Evolutionary conservation across 2,797 vertebrate species (phyloP).

Genomic region (Chaenodraco wilsoni): DNA sequence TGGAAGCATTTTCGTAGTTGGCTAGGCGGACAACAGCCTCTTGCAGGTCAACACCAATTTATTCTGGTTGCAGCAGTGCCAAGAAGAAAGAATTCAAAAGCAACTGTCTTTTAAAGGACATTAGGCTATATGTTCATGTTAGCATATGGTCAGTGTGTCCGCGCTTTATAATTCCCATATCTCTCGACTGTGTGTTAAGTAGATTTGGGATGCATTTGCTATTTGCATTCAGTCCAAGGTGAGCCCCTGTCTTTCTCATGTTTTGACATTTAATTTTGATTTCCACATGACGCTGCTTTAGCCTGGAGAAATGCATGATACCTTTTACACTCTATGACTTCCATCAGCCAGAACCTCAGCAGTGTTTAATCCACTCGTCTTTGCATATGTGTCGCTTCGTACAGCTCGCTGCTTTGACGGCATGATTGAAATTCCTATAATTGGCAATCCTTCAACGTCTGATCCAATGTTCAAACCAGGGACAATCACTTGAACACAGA

Average conservation of each 20-base stretch:
- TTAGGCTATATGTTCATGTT: conserved; percentile 64
- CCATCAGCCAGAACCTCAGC: conserved; percentile 36
- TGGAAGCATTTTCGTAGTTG: conserved; percentile 45
- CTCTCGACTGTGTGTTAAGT: conserved; percentile 52
- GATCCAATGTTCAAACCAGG: conserved; percentile 39
- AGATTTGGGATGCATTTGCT: conserved; percentile 58
- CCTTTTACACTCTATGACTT: conserved; percentile 19
- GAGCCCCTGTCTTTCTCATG: conserved; percentile 44
- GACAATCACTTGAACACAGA: conserved; percentile 40
- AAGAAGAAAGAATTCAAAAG: conserved; percentile 48
- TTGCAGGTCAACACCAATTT: conserved; percentile 63
- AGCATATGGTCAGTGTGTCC: conserved; percentile 75
- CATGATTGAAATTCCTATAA: conserved; percentile 71
- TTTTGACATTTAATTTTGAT: conserved; percentile 70
- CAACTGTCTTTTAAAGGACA: conserved; percentile 66
- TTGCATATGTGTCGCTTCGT: conserved; percentile 39
- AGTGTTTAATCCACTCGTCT: conserved; percentile 57
- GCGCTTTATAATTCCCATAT: conserved; percentile 65
- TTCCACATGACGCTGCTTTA: conserved; percentile 35
- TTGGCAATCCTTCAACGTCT: conserved; percentile 59
- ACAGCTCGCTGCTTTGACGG: conserved; percentile 40
- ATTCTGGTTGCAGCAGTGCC: conserved; percentile 47
- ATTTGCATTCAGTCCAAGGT: conserved; percentile 63
- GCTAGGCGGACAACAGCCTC: conserved; percentile 41
- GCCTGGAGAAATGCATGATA: conserved; percentile 31